Base-by-base conservation (phyloP, 2,888 invertebrate species). In the Rotaria macrura region DNA sequence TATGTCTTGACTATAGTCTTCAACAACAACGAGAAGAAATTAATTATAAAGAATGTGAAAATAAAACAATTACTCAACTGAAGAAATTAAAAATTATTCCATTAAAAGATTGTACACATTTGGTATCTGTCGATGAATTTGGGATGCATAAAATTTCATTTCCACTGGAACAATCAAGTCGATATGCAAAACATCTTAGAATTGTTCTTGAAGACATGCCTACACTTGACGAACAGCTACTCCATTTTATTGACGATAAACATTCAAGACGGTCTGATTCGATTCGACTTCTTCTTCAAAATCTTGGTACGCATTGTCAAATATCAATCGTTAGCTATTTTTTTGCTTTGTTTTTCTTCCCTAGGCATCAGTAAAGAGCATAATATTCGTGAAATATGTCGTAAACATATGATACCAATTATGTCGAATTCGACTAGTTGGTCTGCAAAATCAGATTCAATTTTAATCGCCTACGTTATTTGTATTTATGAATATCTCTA, bases 1-100 rank as follows among this genome's bases (percentile, higher is more conserved):
- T 43, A 43, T 79, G 79, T 79, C 79, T 79, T 20, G 79, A 79
- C 43, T 79, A 79, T 43, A 79, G 79, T 79, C 43, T 79, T 43
- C 43, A 79, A 79, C 43, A 79, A 79, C 25, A 43, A 43, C 65
- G 65, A 20, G 79, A 79, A n/a, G 25, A 43, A n/a, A 43, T 43
- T 2, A 25, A 43, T n/a, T 40, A 79, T 43, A 12, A 23, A 43
- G 12, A 79, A 43, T 4, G 17, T 10, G 79, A 79, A 43, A 40
- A 6, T 3, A 43, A 79, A 43, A 43, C 79, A 25, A 40, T 79
- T 10, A n/a, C 2, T 25, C 43, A 43, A 43, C 12, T 79, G 6
- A 79, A 79, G n/a, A 17, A 40, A n/a, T 38, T 79, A 34, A 79
- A 79, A 43, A 79, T 79, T 12, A 6, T 79, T n/a, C 79, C 79